Percentiles rank a stretch among this genome's conserved stretches.
phyloP scores from a whole-genome alignment of 2,888 invertebrate genomes.

The Colletes collaris region DNA sequence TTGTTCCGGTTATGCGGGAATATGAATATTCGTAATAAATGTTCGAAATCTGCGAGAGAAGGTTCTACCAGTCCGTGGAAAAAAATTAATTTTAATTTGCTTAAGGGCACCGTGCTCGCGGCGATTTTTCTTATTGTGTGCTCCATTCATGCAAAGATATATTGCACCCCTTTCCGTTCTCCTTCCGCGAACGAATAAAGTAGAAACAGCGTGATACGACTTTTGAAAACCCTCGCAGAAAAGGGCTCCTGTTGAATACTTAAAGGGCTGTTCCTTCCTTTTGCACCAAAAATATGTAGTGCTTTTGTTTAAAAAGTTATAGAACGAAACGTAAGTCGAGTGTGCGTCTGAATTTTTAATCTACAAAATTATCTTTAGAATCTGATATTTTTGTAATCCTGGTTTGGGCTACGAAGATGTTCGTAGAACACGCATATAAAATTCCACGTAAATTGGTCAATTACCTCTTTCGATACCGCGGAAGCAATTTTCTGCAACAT shows the following conservation, averaged over 20 bases:
- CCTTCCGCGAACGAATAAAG: not conserved
- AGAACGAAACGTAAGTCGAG: too few relatives aligned
- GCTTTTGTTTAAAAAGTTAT: too few relatives aligned
- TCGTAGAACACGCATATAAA: too few relatives aligned
- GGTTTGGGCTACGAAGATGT: too few relatives aligned
- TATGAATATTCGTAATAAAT: slow-evolving; percentile 37
- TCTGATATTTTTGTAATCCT: too few relatives aligned
- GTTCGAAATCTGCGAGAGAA: not conserved
- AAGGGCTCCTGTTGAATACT: not conserved
- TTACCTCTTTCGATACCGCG: too few relatives aligned
- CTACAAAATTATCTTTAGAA: too few relatives aligned
- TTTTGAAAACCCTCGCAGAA: slow-evolving; percentile 26
- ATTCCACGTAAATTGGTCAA: too few relatives aligned
- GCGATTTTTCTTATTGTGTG: slow-evolving; percentile 10
- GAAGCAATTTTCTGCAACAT: too few relatives aligned
- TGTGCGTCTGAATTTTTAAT: too few relatives aligned
- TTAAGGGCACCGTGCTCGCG: slow-evolving; percentile 11
- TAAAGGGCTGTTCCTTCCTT: too few relatives aligned
- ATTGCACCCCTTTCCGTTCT: not conserved
- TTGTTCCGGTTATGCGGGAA: slow-evolving; percentile 28
- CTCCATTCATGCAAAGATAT: slow-evolving; percentile 3
- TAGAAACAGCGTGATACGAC: slow-evolving; percentile 19
- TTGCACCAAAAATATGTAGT: too few relatives aligned
- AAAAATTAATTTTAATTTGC: slow-evolving; percentile 50
- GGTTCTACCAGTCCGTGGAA: not conserved